phyloP scores from a whole-genome alignment of 2,797 vertebrate species.

The Sorex maritimensis region DNA sequence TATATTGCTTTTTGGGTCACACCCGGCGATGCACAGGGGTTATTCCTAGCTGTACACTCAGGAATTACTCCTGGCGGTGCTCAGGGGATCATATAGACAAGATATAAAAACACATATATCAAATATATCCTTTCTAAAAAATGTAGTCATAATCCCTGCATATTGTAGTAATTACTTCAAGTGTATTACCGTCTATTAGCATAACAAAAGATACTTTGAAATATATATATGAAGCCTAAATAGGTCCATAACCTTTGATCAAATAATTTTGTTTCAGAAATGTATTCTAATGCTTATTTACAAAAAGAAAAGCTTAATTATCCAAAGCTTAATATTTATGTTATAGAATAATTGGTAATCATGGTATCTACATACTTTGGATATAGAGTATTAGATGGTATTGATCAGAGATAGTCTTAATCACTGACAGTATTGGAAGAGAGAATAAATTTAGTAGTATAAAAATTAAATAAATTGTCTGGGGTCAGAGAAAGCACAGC shows the following conservation, averaged over 20 bases:
- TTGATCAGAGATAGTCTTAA: neutral
- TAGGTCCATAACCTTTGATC: neutral
- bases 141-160: neutral
- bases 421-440: neutral
- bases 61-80: no score
- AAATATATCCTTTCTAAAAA: slow-evolving; percentile 14
- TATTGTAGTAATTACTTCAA: slow-evolving; percentile 14
- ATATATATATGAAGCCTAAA: neutral
- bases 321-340: neutral
- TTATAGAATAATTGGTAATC: slow-evolving; percentile 23
- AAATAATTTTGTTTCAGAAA: neutral
- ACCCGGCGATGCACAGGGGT: no score
- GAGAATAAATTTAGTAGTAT: neutral
- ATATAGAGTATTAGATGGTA: neutral
- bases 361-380: neutral
- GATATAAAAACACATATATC: neutral
- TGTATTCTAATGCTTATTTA: slow-evolving; percentile 5
- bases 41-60: no score
- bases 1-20: no score
- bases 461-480: slow-evolving; percentile 41
- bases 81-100: no score
- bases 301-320: neutral
- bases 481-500: no score
- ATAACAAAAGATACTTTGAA: neutral
- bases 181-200: neutral